phyloP scores from a whole-genome alignment of 2,113 vertebrate genomes.

The Petrocephalus zakoni region DNA sequence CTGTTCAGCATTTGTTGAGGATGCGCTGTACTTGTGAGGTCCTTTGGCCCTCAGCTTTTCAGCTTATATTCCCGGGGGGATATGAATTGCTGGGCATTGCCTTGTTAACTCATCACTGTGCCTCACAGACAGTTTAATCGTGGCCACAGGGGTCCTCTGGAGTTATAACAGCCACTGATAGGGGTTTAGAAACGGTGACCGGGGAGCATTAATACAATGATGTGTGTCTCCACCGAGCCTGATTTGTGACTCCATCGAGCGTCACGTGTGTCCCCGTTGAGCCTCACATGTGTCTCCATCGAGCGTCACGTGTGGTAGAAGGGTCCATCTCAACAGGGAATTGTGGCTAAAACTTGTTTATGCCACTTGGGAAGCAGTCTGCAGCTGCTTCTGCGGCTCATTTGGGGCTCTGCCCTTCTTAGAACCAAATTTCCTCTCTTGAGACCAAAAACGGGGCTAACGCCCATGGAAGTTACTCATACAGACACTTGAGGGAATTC shows the following conservation, averaged over 20 bases:
- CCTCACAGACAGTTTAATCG: constrained; percentile 11
- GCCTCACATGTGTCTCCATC: neutral
- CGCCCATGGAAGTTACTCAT: neutral
- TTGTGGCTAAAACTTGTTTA: neutral
- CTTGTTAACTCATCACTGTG: constrained; percentile 10
- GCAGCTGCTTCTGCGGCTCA: neutral
- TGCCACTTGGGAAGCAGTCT: constrained; percentile 11
- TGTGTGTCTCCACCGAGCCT: neutral
- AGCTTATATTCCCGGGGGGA: neutral
- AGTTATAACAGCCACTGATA: neutral
- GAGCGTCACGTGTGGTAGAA: neutral
- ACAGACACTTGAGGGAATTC: neutral
- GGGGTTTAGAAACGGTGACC: constrained; percentile 1
- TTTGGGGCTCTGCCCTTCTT: neutral
- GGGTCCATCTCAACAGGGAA: neutral
- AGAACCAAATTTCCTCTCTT: neutral
- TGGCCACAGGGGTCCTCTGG: neutral
- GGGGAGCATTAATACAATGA: constrained; percentile 13
- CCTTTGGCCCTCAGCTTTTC: neutral
- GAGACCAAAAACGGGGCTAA: neutral
- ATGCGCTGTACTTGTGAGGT: too few relatives aligned
- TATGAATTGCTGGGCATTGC: neutral
- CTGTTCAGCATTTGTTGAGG: too few relatives aligned
- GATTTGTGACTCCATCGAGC: too few relatives aligned
- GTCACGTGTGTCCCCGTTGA: neutral